Evolutionary conservation across 2,113 vertebrate genomes (phyloP), one percentile per base, ranked within the genome.

Genomic region (Quiscalus mexicanus): DNA sequence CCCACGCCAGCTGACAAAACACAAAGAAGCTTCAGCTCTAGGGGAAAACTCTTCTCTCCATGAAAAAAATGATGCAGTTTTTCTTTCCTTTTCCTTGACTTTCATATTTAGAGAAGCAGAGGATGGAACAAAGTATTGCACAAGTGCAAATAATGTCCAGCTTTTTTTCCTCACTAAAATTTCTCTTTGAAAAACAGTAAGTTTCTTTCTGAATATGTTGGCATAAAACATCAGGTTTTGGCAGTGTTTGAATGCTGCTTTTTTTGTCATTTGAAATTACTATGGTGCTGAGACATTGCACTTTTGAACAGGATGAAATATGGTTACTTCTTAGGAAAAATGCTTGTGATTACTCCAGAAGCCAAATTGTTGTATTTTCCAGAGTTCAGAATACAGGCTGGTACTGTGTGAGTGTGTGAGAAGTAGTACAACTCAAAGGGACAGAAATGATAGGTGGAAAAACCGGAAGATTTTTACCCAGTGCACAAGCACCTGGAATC

Each of bases 1-100:
- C 83, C 92, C 53, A 96, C 23, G 0, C 56, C 73, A 88, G 69
- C 85, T 96, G 88, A 93, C 76, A 93, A 81, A 93, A 95, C 71
- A 93, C 64, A 93, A 95, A 94, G 87, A 79, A 71, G 44, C 73
- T 49, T 90, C 80, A 76, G 53, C 83, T 90, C 17, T 47, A 78
- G 76, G 44, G 90, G 24, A 88, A 74, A 94, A 68, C 30, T 90
- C 55, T 58, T 76, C 24, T 89, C 55, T 83, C 89, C 25, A 76
- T 91, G 50, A 94, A 92, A 35, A 95, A 90, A 80, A 77, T 73
- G 28, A 86, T 90, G 42, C 47, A 22, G 27, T 45, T 85, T 82
- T 94, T 80, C n/a, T 84, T 74, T 68, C 28, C 25, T 87, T 81
- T 86, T 74, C 70, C 84, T 94, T 85, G 37, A 67, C 56, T 92